Percentiles rank a stretch among this genome's conserved stretches.
Evolutionary conservation across 2,888 invertebrate genomes (phyloP).

Genomic region (Diloba caeruleocephala): DNA sequence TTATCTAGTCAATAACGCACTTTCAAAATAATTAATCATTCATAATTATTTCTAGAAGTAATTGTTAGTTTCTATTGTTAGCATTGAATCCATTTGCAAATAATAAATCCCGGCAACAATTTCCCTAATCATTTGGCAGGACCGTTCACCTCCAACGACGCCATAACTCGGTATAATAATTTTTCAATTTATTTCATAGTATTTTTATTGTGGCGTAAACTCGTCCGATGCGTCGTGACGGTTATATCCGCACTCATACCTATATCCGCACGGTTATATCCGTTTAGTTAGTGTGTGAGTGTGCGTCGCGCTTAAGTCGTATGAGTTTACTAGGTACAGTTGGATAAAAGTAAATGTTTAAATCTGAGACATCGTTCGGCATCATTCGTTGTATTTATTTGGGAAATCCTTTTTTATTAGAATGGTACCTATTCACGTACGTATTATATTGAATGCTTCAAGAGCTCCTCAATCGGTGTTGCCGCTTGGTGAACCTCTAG

Average conservation of each 20-base stretch:
- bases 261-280: conserved; percentile 18
- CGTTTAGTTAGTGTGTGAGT: conserved; percentile 6
- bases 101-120: conserved; percentile 18
- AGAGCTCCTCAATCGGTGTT: too few species aligned
- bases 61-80: not conserved
- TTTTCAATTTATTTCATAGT: conserved; percentile 59
- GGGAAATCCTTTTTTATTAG: too few species aligned
- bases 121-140: conserved; percentile 35
- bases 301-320: not conserved
- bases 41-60: not conserved
- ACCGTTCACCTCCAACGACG: conserved; percentile 50
- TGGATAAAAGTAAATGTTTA: not conserved
- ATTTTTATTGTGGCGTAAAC: conserved; percentile 53
- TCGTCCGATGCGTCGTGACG: conserved; percentile 28
- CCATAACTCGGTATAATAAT: conserved; percentile 48
- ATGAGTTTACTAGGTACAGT: not conserved
- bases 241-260: conserved; percentile 19
- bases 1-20: too few species aligned
- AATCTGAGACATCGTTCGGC: too few species aligned
- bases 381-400: too few species aligned
- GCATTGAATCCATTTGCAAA: not conserved
- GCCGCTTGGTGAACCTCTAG: too few species aligned
- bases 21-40: too few species aligned
- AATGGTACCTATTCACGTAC: too few species aligned
- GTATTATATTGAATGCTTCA: too few species aligned